These are phyloP conservation scores for Gobio occitaniae DNA, from an alignment of 2,797 vertebrate species.

Conservation along the genomic window DNA sequence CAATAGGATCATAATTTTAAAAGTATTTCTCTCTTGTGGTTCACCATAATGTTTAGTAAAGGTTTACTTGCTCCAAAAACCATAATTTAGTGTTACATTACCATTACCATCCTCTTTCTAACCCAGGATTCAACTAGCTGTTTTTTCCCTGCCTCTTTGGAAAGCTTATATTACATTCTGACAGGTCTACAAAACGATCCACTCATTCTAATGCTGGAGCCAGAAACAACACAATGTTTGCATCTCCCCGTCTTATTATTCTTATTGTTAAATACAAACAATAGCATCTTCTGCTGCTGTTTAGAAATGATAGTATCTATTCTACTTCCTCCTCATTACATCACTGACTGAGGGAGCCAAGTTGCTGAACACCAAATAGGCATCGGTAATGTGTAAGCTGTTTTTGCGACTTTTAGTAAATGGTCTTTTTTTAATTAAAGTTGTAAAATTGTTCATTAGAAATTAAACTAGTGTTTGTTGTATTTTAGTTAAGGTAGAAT, in stretches of 20 bases:
- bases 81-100: background rate
- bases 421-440: background rate
- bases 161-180: conserved; percentile 1
- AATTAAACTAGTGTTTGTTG: background rate
- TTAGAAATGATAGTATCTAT: background rate
- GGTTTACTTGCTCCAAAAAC: background rate
- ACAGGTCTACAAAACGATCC: background rate
- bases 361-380: background rate
- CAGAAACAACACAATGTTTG: background rate
- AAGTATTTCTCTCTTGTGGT: background rate
- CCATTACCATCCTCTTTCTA: background rate
- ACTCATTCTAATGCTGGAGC: background rate
- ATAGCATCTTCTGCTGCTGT: background rate
- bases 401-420: background rate
- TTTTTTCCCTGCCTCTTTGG: background rate
- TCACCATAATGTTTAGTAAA: background rate
- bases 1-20: background rate
- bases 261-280: conserved; percentile 1
- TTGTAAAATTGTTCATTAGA: too few relatives aligned
- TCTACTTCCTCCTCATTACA: conserved; percentile 6
- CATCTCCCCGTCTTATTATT: background rate
- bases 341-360: background rate
- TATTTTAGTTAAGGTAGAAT: background rate
- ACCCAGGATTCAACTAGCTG: background rate
- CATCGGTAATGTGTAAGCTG: background rate